A percentile compares a stretch with the other conserved stretches of the same genome.
Evolutionary conservation across 2,888 invertebrate genomes (phyloP).

Genomic region (Polymixis lichenea): DNA sequence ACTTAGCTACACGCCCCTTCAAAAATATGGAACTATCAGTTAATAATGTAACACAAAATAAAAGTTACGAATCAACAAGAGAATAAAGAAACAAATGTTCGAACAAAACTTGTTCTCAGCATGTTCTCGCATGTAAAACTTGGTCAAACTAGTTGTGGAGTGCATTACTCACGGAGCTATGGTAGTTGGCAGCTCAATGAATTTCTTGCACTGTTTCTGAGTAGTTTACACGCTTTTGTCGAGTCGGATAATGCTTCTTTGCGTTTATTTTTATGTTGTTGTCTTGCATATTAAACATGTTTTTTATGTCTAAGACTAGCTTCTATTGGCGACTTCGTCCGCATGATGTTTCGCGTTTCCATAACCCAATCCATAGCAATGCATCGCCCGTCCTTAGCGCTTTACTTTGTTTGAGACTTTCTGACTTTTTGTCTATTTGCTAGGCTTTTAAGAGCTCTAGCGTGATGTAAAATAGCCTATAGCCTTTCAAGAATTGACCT

Average conservation of each 20-base stretch:
- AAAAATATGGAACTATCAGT: neutral
- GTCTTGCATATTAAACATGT: neutral
- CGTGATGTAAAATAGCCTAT: too few species aligned
- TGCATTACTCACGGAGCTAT: conserved; percentile 49
- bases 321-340: too few species aligned
- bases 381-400: too few species aligned
- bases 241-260: conserved; percentile 19
- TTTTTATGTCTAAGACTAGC: neutral
- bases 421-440: too few species aligned
- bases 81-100: conserved; percentile 39
- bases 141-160: conserved; percentile 44
- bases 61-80: conserved; percentile 18
- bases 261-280: conserved; percentile 3
- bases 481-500: too few species aligned
- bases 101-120: conserved; percentile 13
- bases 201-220: conserved; percentile 49
- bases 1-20: too few species aligned
- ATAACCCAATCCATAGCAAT: too few species aligned
- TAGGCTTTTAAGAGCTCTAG: too few species aligned
- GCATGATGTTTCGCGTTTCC: too few species aligned
- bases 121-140: conserved; percentile 51
- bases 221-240: conserved; percentile 52
- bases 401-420: too few species aligned
- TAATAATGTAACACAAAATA: neutral
- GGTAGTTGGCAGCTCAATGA: conserved; percentile 57